Evolutionary conservation across 1,140 invertebrate genomes (phyloP).

Genomic region (Neodiprion fabricii): DNA sequence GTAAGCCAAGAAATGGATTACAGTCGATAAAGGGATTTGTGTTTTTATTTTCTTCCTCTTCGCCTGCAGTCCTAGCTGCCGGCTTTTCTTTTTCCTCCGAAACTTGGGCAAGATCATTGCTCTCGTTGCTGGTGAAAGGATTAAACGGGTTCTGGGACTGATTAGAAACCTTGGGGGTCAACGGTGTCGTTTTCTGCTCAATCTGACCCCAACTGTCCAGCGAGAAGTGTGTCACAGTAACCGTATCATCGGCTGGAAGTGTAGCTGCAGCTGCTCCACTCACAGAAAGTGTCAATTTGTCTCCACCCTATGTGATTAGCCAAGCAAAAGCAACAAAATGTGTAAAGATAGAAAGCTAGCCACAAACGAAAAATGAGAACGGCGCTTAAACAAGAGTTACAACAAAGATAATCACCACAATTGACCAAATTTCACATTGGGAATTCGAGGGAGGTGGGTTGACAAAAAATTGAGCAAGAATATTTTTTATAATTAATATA

Average conservation of each 20-base stretch:
- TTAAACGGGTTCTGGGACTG: slow-evolving; percentile 58
- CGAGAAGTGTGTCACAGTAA: slow-evolving; percentile 61
- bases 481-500: too few relatives aligned
- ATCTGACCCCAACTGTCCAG: slow-evolving; percentile 59
- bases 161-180: slow-evolving; percentile 50
- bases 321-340: slow-evolving; percentile 23
- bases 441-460: not conserved
- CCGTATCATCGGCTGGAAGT: slow-evolving; percentile 51
- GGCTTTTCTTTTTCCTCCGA: slow-evolving; percentile 24
- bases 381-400: slow-evolving; percentile 19
- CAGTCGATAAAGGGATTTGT: slow-evolving; percentile 66
- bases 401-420: slow-evolving; percentile 23
- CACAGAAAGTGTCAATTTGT: slow-evolving; percentile 75
- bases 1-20: slow-evolving; percentile 61
- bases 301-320: slow-evolving; percentile 67
- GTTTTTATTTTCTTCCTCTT: slow-evolving; percentile 49
- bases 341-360: slow-evolving; percentile 26
- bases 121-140: slow-evolving; percentile 48
- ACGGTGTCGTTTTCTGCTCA: slow-evolving; percentile 56
- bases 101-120: slow-evolving; percentile 26
- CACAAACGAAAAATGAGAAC: slow-evolving; percentile 20
- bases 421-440: slow-evolving; percentile 8
- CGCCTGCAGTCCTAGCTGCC: slow-evolving; percentile 37
- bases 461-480: slow-evolving; percentile 5
- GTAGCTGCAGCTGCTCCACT: slow-evolving; percentile 49